Evolutionary conservation across 1,140 invertebrate species (phyloP), one percentile per base, ranked within the genome.

Genomic region (Brachionus koreanus): DNA sequence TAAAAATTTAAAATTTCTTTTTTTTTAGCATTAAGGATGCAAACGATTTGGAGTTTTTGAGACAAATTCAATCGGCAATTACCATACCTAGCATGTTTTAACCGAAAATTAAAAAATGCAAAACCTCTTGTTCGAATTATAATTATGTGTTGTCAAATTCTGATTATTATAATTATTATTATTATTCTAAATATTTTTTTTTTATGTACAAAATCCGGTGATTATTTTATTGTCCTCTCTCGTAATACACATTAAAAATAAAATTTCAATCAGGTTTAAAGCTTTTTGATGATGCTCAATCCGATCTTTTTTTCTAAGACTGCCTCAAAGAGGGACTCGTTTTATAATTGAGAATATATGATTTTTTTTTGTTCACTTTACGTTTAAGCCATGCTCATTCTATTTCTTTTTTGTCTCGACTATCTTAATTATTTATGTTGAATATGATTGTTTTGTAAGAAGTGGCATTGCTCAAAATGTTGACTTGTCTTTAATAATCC

Each of bases 181-280:
- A 1, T 63, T 63, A 5, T 63, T n/a, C n/a, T n/a, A n/a, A n/a
- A n/a, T n/a, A n/a, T n/a, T n/a, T n/a, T 29, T 25, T 25, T 63
- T 69, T 35, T 69, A 39, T 69, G 65, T 69, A 69, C n/a, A 69
- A 69, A 69, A 57, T 57, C 65, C 65, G 65, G 65, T 69, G 65
- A 69, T 69, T 57, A 57, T 57, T 57, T 57, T 57, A 57, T 57
- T 57, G 49, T 57, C 49, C 49, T 57, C 16, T 19, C n/a, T n/a
- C 19, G 9, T 57, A 29, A 29, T 29, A 29, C 16, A 57, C 46
- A 19, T 57, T 19, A 57, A 25, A 49, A 57, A 57, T 57, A 57
- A 57, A 57, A 19, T 19, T 57, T 57, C 19, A 57, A 57, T 57
- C 49, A 57, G 49, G 49, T 57, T 57, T 25, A 57, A 16, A 19